These are phyloP conservation scores for Pseudorhombus dupliciocellatus DNA, from an alignment of 2,113 vertebrate genomes.

Conservation along the genomic window DNA sequence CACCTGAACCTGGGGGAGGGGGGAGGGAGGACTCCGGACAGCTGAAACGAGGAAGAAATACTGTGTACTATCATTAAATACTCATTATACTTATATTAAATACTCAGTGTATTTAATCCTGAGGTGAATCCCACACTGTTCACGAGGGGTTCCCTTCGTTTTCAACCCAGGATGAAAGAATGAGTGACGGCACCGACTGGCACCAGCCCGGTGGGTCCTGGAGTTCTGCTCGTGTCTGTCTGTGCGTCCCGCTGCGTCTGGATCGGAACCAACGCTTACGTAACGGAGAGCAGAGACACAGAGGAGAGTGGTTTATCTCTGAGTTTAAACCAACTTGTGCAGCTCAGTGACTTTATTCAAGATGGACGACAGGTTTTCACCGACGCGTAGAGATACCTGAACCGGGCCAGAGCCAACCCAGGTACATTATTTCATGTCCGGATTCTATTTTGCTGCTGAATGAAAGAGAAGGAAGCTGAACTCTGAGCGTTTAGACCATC, in stretches of 20 bases:
- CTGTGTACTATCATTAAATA: too few relatives aligned
- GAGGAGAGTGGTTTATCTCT: not conserved
- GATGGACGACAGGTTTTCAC: too few relatives aligned
- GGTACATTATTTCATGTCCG: too few relatives aligned
- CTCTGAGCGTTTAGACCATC: too few relatives aligned
- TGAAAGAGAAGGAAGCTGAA: too few relatives aligned
- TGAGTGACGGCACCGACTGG: slow-evolving; percentile 25
- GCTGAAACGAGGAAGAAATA: slow-evolving; percentile 29
- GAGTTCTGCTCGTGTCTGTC: not conserved
- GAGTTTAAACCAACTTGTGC: slow-evolving; percentile 5
- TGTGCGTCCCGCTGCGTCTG: not conserved
- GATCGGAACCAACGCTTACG: not conserved
- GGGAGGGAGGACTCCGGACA: not conserved
- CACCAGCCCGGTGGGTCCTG: not conserved
- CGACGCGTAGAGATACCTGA: too few relatives aligned
- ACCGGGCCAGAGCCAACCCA: too few relatives aligned
- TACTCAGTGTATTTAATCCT: too few relatives aligned
- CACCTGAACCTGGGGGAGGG: slow-evolving; percentile 2
- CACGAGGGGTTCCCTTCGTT: slow-evolving; percentile 36
- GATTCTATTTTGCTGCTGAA: too few relatives aligned
- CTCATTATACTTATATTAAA: too few relatives aligned
- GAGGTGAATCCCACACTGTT: not conserved
- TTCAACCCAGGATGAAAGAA: slow-evolving; percentile 7
- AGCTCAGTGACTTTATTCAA: too few relatives aligned
- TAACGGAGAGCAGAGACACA: slow-evolving; percentile 7